phyloP scores from a whole-genome alignment of 53 echinoderm and acorn worm genomes.

The Actinopyga echinites region DNA sequence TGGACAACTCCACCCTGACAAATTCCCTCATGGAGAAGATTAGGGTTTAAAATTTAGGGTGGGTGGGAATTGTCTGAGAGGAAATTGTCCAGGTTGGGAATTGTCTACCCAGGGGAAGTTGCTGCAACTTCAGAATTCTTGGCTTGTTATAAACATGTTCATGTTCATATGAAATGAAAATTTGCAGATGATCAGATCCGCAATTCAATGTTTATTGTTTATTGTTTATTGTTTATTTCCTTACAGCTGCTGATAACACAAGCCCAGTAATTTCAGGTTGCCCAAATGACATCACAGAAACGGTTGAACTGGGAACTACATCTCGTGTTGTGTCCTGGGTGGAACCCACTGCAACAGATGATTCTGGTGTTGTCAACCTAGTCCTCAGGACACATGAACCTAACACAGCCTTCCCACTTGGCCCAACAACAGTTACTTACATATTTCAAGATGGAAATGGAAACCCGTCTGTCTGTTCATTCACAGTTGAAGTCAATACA shows the following conservation, averaged over 20 bases:
- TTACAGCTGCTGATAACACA: slow-evolving; percentile 22
- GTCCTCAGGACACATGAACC: slow-evolving; percentile 20
- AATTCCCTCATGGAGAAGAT: no score
- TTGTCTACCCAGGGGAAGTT: no score
- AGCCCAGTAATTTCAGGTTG: slow-evolving; percentile 22
- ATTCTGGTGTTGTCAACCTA: neutral
- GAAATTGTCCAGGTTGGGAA: no score
- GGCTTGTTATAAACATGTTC: no score
- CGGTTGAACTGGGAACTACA: neutral
- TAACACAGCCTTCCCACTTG: slow-evolving; percentile 31
- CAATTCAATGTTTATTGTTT: no score
- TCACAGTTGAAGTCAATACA: slow-evolving; percentile 48
- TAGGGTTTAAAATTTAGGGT: no score
- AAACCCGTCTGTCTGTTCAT: neutral
- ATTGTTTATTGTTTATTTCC: neutral
- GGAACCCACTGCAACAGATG: slow-evolving; percentile 25
- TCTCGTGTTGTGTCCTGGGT: neutral
- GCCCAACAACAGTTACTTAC: slow-evolving; percentile 41
- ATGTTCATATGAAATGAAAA: no score
- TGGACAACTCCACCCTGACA: no score
- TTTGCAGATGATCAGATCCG: no score
- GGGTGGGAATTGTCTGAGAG: no score
- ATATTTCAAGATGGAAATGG: slow-evolving; percentile 41
- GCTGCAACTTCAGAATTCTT: no score
- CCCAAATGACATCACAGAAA: neutral